These are phyloP conservation scores for Nomada goodeniana DNA, from an alignment of 2,888 invertebrate species.

Conservation along the genomic window DNA sequence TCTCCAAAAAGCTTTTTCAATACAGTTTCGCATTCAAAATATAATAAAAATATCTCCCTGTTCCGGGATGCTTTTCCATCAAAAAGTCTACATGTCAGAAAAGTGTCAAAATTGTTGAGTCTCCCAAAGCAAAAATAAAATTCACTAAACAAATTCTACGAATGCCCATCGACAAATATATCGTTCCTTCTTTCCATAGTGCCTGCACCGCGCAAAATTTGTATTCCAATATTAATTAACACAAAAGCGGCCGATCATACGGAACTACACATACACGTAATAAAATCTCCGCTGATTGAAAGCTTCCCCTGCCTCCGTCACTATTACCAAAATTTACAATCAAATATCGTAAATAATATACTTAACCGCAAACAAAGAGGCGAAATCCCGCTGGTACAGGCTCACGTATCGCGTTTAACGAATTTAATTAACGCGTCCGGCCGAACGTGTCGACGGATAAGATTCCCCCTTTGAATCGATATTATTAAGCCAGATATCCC, in stretches of 20 bases:
- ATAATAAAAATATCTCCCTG: not conserved
- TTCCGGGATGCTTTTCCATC: no score
- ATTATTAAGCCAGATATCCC: not conserved
- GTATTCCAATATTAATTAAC: no score
- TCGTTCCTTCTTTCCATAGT: no score
- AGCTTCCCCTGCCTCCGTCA: not conserved
- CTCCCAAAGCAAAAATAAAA: no score
- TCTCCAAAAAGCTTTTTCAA: not conserved
- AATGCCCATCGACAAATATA: no score
- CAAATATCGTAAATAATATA: not conserved
- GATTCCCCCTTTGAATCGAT: constrained; percentile 8
- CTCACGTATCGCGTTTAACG: not conserved
- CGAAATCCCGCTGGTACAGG: not conserved
- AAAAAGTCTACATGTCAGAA: no score
- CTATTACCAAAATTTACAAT: not conserved
- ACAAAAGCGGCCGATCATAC: no score
- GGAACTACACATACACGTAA: no score
- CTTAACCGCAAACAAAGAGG: not conserved
- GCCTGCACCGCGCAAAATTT: no score
- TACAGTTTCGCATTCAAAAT: not conserved
- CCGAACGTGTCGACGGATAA: constrained; percentile 5
- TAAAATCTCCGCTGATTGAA: not conserved
- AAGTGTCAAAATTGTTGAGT: no score
- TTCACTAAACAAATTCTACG: no score
- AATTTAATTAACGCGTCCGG: constrained; percentile 26